Conservation (phyloP, 2,797 vertebrate genomes). For the Salarias fasciatus region DNA sequence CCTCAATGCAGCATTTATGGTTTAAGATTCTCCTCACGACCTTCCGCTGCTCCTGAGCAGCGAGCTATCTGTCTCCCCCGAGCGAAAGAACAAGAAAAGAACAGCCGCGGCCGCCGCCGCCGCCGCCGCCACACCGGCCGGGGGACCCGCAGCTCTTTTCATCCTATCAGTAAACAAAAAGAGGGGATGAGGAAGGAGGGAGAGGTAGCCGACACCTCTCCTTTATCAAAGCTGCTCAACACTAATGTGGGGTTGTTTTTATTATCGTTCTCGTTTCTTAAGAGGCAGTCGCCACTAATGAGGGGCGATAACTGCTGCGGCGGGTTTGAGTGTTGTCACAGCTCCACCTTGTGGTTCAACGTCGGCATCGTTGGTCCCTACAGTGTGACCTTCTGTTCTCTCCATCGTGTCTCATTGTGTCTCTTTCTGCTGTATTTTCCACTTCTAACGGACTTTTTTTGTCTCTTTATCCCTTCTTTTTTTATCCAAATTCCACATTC, state of each 20-base stretch:
- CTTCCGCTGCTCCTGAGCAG: constrained; percentile 65
- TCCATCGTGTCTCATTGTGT: constrained; percentile 27
- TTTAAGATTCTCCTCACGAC: constrained; percentile 81
- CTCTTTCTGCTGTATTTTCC: constrained; percentile 1
- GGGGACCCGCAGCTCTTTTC: constrained; percentile 49
- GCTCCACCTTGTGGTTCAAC: constrained; percentile 65
- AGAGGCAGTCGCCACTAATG: constrained; percentile 46
- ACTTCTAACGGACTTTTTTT: constrained; percentile 28
- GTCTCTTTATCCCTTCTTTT: constrained; percentile 28
- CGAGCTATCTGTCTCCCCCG: constrained; percentile 67
- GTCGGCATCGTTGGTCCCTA: not conserved
- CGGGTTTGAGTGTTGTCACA: constrained; percentile 32
- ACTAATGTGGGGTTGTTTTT: constrained; percentile 14
- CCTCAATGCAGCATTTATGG: constrained; percentile 79
- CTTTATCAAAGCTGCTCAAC: constrained; percentile 31
- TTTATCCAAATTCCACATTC: not conserved
- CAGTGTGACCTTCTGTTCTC: constrained; percentile 16
- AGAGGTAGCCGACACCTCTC: constrained; percentile 12
- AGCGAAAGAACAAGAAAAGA: constrained; percentile 62
- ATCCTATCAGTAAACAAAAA: constrained; percentile 31
- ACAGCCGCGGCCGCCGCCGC: constrained; percentile 31
- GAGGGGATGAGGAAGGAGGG: not conserved
- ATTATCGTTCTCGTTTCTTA: constrained; percentile 29
- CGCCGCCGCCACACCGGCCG: constrained; percentile 5
- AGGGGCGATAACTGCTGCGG: constrained; percentile 32